Percentiles rank a stretch among this genome's conserved stretches.
Evolutionary conservation across 2,888 invertebrate genomes (phyloP).

Genomic region (Amiota minor): DNA sequence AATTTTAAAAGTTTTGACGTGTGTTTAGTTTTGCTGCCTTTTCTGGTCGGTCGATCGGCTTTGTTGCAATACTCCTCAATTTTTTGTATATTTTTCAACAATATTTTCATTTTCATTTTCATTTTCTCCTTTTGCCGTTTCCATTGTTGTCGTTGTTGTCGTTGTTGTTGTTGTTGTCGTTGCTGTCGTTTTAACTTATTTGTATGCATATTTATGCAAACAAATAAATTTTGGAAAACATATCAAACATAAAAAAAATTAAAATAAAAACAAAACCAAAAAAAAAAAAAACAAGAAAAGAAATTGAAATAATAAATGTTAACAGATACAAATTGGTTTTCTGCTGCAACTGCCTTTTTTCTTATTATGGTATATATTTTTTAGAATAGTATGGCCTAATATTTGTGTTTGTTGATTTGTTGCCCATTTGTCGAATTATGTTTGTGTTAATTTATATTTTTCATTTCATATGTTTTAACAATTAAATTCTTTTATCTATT

Average conservation of each 20-base stretch:
- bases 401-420: conserved; percentile 11
- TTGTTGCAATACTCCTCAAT: conserved; percentile 1
- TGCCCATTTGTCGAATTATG: background rate
- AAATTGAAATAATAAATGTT: conserved; percentile 44
- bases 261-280: conserved; percentile 54
- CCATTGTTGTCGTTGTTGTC: conserved; percentile 24
- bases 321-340: conserved; percentile 61
- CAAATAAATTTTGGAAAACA: conserved; percentile 58
- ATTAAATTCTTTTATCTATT: conserved; percentile 4
- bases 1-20: conserved; percentile 63
- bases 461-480: conserved; percentile 18
- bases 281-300: conserved; percentile 26
- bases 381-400: background rate
- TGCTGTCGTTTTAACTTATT: conserved; percentile 25
- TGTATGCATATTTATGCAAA: conserved; percentile 56
- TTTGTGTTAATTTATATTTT: conserved; percentile 22
- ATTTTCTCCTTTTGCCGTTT: conserved; percentile 36
- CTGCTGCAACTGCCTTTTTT: conserved; percentile 33
- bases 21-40: conserved; percentile 47
- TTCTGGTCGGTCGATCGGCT: conserved; percentile 6
- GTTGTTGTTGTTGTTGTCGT: conserved; percentile 9
- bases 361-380: too few relatives aligned
- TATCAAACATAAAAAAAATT: conserved; percentile 47
- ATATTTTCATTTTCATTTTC: background rate
- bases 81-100: too few relatives aligned